Evolutionary conservation across 1,140 invertebrate genomes (phyloP).

Genomic region (Leptoteleia sp.): DNA sequence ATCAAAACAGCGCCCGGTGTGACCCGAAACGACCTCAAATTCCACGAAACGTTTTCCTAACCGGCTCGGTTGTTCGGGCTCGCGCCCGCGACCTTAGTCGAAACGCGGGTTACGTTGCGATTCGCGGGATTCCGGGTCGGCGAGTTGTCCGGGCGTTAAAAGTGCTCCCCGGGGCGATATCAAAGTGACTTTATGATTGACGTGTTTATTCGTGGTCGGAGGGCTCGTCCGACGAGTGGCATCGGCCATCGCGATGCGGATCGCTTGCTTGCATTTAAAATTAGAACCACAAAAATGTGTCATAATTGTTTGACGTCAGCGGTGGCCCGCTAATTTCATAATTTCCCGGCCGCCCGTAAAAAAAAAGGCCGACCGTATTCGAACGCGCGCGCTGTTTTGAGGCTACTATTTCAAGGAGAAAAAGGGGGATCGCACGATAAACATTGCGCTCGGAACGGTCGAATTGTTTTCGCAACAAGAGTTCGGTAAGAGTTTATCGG

Average conservation of each 20-base stretch:
- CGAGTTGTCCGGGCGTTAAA: background rate
- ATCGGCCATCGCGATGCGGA: conserved; percentile 3
- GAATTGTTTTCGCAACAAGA: background rate
- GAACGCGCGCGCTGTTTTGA: conserved; percentile 16
- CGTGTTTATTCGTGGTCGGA: conserved; percentile 40
- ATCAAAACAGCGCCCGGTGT: background rate
- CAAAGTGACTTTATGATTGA: conserved; percentile 40
- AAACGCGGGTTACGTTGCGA: background rate
- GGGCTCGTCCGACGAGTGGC: conserved; percentile 30
- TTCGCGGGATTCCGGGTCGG: conserved; percentile 3
- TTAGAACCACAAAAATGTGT: conserved; percentile 57
- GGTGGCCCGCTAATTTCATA: conserved; percentile 39
- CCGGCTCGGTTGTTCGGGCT: background rate
- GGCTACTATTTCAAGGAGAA: conserved; percentile 40
- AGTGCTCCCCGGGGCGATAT: conserved; percentile 15
- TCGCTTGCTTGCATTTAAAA: conserved; percentile 45
- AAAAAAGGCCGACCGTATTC: conserved; percentile 15
- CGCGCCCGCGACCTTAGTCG: background rate
- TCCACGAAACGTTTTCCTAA: background rate
- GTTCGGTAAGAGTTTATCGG: background rate
- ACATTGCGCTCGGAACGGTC: background rate
- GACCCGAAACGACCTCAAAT: background rate
- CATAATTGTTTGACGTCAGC: conserved; percentile 61
- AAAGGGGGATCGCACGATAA: conserved; percentile 5
- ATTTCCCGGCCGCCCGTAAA: conserved; percentile 12